Conservation (phyloP, 2,113 vertebrate species). For the Miniopterus natalensis region DNA sequence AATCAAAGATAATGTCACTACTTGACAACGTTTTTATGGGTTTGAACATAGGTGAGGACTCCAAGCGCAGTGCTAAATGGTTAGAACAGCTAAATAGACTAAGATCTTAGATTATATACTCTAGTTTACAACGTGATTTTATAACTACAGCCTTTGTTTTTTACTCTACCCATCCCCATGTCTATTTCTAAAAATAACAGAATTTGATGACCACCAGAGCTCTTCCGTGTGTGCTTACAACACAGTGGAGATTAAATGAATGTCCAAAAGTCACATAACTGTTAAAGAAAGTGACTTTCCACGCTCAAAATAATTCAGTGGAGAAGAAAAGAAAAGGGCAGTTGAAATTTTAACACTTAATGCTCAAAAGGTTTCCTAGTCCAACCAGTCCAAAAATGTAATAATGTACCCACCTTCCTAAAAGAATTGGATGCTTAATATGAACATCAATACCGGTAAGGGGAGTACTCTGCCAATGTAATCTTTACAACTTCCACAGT, state of each 20-base stretch:
- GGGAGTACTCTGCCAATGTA: background rate
- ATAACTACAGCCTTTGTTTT: background rate
- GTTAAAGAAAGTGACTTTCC: background rate
- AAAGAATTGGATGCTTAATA: background rate
- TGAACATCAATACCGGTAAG: background rate
- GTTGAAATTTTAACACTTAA: slow-evolving; percentile 7
- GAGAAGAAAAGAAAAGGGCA: background rate
- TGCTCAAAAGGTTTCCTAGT: background rate
- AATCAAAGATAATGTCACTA: background rate
- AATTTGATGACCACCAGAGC: background rate
- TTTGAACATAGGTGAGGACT: background rate
- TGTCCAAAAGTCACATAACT: background rate
- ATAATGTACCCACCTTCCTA: background rate
- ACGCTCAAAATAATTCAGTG: background rate
- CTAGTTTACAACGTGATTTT: background rate
- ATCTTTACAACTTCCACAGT: background rate
- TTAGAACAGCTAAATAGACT: background rate
- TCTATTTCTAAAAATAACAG: background rate
- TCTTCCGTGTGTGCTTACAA: background rate
- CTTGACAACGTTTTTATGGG: background rate
- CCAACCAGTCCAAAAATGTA: background rate
- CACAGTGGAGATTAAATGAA: background rate
- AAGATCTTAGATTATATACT: background rate
- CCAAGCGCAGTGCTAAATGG: background rate
- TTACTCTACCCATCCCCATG: background rate